phyloP scores from a whole-genome alignment of 2,113 vertebrate genomes.

The Heterotilapia buettikoferi region DNA sequence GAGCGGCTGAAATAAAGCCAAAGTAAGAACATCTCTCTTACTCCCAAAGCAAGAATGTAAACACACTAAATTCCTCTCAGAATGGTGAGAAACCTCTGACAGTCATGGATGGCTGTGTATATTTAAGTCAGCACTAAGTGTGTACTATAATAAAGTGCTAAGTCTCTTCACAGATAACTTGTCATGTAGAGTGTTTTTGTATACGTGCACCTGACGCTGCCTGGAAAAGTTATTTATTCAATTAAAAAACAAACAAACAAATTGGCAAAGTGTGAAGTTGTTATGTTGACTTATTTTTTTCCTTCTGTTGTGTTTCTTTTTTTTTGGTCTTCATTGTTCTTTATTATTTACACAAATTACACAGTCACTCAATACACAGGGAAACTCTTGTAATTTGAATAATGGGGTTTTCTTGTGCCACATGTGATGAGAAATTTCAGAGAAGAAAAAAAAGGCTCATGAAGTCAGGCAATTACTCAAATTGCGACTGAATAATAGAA shows the following conservation, averaged over 20 bases:
- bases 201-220: constrained; percentile 27
- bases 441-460: neutral
- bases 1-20: constrained; percentile 52
- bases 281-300: neutral
- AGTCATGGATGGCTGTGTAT: constrained; percentile 62
- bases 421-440: neutral
- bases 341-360: neutral
- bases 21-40: constrained; percentile 60
- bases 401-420: neutral
- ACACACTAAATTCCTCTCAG: constrained; percentile 70
- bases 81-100: constrained; percentile 60
- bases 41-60: constrained; percentile 78
- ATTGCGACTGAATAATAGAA: neutral
- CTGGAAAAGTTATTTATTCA: constrained; percentile 10
- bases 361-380: neutral
- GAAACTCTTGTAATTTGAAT: neutral
- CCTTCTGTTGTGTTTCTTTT: neutral
- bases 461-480: neutral
- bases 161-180: constrained; percentile 17
- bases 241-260: neutral
- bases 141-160: constrained; percentile 43
- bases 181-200: constrained; percentile 11
- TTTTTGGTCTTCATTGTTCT: neutral
- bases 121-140: constrained; percentile 51
- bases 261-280: neutral